Conservation (phyloP, 2,113 vertebrate species). For the Nanorana parkeri region DNA sequence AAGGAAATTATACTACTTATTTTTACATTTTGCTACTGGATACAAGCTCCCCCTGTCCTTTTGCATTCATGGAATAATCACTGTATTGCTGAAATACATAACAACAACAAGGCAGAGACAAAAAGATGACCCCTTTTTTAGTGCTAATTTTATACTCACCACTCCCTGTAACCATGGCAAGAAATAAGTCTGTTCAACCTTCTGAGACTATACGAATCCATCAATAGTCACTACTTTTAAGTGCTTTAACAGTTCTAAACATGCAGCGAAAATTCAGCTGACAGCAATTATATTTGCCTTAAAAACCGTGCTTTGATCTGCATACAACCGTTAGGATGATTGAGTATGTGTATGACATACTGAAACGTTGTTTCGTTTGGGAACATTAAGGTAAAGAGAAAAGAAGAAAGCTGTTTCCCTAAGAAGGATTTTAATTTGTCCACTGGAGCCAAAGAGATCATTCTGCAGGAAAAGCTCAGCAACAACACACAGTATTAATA, state of each 20-base stretch:
- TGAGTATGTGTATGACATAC: conserved; percentile 14
- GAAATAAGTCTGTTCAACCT: neutral
- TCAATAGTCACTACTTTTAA: conserved; percentile 34
- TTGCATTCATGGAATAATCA: neutral
- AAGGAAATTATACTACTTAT: too few relatives aligned
- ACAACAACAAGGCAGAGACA: neutral
- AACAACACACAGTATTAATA: conserved; percentile 8
- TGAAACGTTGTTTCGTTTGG: conserved; percentile 22
- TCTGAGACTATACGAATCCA: conserved; percentile 4
- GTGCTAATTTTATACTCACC: neutral
- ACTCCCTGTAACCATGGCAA: neutral
- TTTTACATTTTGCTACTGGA: neutral
- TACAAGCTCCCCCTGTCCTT: neutral
- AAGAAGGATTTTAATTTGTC: conserved; percentile 39
- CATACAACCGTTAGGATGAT: conserved; percentile 38
- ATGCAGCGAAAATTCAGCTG: conserved; percentile 24
- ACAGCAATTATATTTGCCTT: conserved; percentile 43
- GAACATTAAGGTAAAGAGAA: conserved; percentile 24
- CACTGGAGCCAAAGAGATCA: conserved; percentile 34
- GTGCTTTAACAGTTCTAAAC: conserved; percentile 2
- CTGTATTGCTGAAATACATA: neutral
- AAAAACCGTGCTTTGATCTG: conserved; percentile 41
- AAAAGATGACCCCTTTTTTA: neutral
- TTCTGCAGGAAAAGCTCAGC: neutral
- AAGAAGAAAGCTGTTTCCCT: neutral